Evolutionary conservation across 1,140 invertebrate species (phyloP), one percentile per base, ranked within the genome.

Genomic region (Babylonia areolata): DNA sequence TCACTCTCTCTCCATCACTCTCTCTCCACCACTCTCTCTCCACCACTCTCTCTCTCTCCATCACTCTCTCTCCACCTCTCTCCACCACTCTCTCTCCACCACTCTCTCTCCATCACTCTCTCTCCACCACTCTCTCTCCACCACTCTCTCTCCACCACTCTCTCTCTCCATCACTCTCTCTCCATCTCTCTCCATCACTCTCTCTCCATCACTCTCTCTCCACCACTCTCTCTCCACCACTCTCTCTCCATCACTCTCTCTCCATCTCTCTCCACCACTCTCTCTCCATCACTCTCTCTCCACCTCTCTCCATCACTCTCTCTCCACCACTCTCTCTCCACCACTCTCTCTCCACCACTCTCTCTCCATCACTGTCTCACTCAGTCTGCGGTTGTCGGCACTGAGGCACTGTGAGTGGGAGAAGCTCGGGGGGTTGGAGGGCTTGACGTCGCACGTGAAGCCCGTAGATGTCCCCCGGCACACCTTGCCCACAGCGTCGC

Each of bases 41-140:
- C 28, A 9, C 28, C n/a, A 11, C 71, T 37, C n/a, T 33, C n/a
- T 33, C n/a, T n/a, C n/a, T n/a, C n/a, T n/a, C n/a, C n/a, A n/a
- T n/a, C n/a, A n/a, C n/a, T n/a, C n/a, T n/a, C n/a, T n/a, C n/a
- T n/a, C n/a, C n/a, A n/a, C n/a, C n/a, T n/a, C n/a, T n/a, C n/a
- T n/a, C n/a, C n/a, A n/a, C n/a, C n/a, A n/a, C n/a, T n/a, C n/a
- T n/a, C n/a, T n/a, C n/a, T n/a, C n/a, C n/a, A n/a, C n/a, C n/a
- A n/a, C n/a, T n/a, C n/a, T n/a, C n/a, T n/a, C n/a, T n/a, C n/a
- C n/a, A n/a, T n/a, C n/a, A n/a, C n/a, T 37, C 71, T 33, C n/a
- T 75, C 71, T 75, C 71, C 28, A 6, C 28, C 71, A 11, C 71
- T 75, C 71, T 75, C 71, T 75, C 71, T 75, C 71, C 28, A 6